These are phyloP conservation scores for Neoitamus cyanurus DNA, from an alignment of 2,888 invertebrate genomes.

Conservation along the genomic window DNA sequence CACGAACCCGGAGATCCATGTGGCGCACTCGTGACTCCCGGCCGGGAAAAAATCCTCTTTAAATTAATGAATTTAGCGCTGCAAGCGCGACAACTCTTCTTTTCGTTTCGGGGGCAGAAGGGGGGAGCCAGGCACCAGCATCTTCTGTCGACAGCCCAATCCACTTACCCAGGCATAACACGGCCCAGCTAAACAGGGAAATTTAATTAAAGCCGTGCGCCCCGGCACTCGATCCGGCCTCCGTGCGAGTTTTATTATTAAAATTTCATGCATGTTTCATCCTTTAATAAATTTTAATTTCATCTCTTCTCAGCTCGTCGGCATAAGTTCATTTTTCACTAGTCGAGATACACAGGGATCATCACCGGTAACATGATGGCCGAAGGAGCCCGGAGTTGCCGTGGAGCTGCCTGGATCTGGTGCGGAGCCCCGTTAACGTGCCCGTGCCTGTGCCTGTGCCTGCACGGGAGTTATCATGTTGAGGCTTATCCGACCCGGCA, in stretches of 20 bases:
- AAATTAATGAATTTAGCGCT: slow-evolving; percentile 47
- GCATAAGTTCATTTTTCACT: slow-evolving; percentile 45
- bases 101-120: slow-evolving; percentile 4
- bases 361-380: slow-evolving; percentile 34
- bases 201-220: slow-evolving; percentile 50
- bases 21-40: slow-evolving; percentile 33
- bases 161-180: slow-evolving; percentile 37
- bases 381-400: neutral
- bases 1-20: slow-evolving; percentile 37
- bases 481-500: slow-evolving; percentile 27
- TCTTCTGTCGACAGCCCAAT: neutral
- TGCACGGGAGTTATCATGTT: slow-evolving; percentile 22
- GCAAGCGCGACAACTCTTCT: slow-evolving; percentile 29
- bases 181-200: slow-evolving; percentile 49
- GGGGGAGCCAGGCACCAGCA: neutral
- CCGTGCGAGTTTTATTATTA: slow-evolving; percentile 50
- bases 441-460: neutral
- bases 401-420: neutral
- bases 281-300: slow-evolving; percentile 54
- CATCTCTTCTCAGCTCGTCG: slow-evolving; percentile 42
- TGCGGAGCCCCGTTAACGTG: neutral
- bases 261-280: slow-evolving; percentile 53
- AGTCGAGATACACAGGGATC: slow-evolving; percentile 36
- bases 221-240: slow-evolving; percentile 49
- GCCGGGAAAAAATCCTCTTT: slow-evolving; percentile 27